phyloP scores from a whole-genome alignment of 1,140 invertebrate species.

The Gerris buenoi region DNA sequence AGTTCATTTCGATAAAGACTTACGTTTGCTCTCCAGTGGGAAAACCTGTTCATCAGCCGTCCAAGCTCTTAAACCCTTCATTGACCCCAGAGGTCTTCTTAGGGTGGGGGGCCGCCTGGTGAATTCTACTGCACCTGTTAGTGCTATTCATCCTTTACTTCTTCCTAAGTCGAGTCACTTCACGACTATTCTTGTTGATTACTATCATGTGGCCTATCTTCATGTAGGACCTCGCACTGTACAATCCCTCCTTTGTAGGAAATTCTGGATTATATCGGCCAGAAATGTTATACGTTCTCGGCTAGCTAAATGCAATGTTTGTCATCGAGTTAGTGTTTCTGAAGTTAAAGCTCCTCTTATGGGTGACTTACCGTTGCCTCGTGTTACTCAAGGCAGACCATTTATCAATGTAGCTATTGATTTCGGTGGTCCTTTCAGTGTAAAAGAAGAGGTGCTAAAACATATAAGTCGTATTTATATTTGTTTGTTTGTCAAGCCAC shows the following conservation, averaged over 20 bases:
- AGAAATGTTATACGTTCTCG: not conserved
- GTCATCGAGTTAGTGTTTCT: not conserved
- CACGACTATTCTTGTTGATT: not conserved
- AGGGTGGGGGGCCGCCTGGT: not conserved
- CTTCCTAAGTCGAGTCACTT: not conserved
- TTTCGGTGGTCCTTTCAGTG: not conserved
- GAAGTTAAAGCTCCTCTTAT: not conserved
- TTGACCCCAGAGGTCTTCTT: not conserved
- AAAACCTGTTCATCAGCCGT: not conserved
- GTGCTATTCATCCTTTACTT: not conserved
- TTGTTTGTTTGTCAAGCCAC: not conserved
- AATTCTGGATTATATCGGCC: not conserved
- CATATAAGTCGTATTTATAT: not conserved
- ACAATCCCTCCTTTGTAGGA: not conserved
- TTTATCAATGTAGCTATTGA: not conserved
- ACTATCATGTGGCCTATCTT: not conserved
- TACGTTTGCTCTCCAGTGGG: not conserved
- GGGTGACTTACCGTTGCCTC: not conserved
- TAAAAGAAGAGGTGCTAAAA: not conserved
- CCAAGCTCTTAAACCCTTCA: not conserved
- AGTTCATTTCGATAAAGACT: not conserved
- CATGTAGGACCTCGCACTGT: not conserved
- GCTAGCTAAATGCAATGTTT: not conserved
- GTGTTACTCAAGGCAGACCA: not conserved
- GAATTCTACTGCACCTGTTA: not conserved